Evolutionary conservation across 1,140 invertebrate genomes (phyloP), one percentile per base, ranked within the genome.

Genomic region (Drosophila cardini): DNA sequence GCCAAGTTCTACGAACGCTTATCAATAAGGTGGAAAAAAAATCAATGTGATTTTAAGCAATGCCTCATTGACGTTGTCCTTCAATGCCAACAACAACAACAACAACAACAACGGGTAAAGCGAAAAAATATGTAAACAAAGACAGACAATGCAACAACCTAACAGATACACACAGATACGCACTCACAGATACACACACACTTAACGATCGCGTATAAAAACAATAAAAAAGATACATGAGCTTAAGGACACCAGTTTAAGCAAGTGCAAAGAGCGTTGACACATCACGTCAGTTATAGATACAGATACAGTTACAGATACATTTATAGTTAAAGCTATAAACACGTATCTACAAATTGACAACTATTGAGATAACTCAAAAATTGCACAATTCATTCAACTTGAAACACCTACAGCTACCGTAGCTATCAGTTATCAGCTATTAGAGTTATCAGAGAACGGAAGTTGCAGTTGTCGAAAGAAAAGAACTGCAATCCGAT

Each of bases 181-280:
- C 36, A 36, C 7, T 16, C 36, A 48, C 11, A 42, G n/a, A n/a
- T n/a, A n/a, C 21, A 42, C 21, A 55, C 5, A 34, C 34, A 65
- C 30, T 32, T 61, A n/a, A 67, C 58, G 74, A 74, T 78, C 78
- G 45, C 4, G 21, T 1, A 21, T 52, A 11, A 52, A 52, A 4
- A 15, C 52, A 40, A 67, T 38, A 60, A 48, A 77, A 67, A n/a
- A 45, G 70, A 78, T 69, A 82, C 45, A 62, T 58, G 10, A 45
- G 38, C 43, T 74, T 90, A 90, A 90, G 89, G 89, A 90, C 89
- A 79, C 78, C 72, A 77, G 86, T 90, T 86, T 72, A 89, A 89
- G 74, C 81, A 89, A 89, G 84, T 89, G 63, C 64, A 34, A 63
- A 86, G 80, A 83, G 67, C 55, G 40, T 64, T 45, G 15, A 48